These are phyloP conservation scores for Meloe dianella DNA, from an alignment of 2,888 invertebrate genomes.

Conservation along the genomic window DNA sequence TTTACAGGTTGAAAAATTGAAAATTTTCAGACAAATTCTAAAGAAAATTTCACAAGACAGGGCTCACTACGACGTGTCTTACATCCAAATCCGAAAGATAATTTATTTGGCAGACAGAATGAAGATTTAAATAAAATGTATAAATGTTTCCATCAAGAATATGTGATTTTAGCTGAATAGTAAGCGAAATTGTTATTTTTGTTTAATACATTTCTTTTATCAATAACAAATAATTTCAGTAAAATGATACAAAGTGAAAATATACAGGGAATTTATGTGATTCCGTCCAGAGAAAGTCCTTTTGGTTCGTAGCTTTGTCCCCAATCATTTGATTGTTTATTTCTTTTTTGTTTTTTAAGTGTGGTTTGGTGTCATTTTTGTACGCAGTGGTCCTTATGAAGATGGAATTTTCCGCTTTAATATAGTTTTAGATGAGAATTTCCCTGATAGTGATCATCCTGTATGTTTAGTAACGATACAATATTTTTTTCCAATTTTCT, in stretches of 20 bases:
- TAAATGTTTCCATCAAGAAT: constrained; percentile 83
- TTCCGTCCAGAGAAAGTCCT: constrained; percentile 86
- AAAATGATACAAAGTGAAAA: constrained; percentile 85
- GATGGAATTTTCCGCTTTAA: constrained; percentile 91
- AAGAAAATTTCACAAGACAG: constrained; percentile 60
- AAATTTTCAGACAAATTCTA: constrained; percentile 33
- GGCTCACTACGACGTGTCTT: constrained; percentile 66
- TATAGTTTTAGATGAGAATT: constrained; percentile 83
- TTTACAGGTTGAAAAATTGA: not conserved
- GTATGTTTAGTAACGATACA: constrained; percentile 65
- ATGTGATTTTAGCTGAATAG: constrained; percentile 92
- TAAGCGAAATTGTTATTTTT: no score
- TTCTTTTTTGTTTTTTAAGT: constrained; percentile 63
- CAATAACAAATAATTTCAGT: constrained; percentile 69
- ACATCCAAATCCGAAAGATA: constrained; percentile 64
- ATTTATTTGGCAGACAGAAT: constrained; percentile 65
- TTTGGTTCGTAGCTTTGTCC: constrained; percentile 71
- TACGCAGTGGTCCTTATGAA: constrained; percentile 86
- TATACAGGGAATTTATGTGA: constrained; percentile 87
- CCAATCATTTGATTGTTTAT: constrained; percentile 19
- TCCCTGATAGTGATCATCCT: constrained; percentile 83
- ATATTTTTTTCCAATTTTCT: constrained; percentile 6
- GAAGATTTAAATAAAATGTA: constrained; percentile 69
- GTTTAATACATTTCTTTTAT: no score
- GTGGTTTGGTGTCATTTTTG: constrained; percentile 91